Evolutionary conservation across 2,888 invertebrate species (phyloP), one percentile per base, ranked within the genome.

Genomic region (Thalpophila matura): DNA sequence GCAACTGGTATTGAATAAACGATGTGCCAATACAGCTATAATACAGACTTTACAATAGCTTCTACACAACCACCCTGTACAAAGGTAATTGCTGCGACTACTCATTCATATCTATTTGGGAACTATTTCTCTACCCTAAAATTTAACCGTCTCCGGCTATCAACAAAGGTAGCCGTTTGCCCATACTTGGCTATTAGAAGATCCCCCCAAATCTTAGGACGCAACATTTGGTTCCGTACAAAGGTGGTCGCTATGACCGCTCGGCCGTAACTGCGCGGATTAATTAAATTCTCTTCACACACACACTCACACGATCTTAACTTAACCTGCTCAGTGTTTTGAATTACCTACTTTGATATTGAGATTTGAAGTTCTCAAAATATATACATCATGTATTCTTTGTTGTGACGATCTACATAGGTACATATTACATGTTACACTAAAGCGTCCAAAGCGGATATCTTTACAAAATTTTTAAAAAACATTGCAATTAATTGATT

Each of bases 221-320:
- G 50, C 47, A 61, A 53, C 71, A 50, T 82, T 84, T 74, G 80
- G 55, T 49, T 57, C 54, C 35, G 50, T 53, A 68, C 75, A 72
- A 58, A 69, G 71, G 68, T 66, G 69, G 72, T 66, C 69, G 61
- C 73, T 74, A 76, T 82, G 87, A 79, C 79, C 87, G 76, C 68
- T 86, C 72, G 74, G 26, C 81, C 77, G 74, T 72, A 82, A 86
- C 86, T 80, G 80, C 20, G 51, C 73, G 84, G 76, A 89, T 89
- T 89, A 89, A 89, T 89, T 89, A 89, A 89, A 89, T 89, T 88
- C 87, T 83, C 77, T 79, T 53, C 72, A 61, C 65, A 68, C 66
- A 78, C 76, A 59, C 61, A 62, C 57, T 59, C 38, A 73, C 54
- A 42, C 59, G 78, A 78, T 81, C 82, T 84, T 81, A 84, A 83